Base-by-base conservation (phyloP, 2,888 invertebrate genomes). In the Harpalus rubripes region DNA sequence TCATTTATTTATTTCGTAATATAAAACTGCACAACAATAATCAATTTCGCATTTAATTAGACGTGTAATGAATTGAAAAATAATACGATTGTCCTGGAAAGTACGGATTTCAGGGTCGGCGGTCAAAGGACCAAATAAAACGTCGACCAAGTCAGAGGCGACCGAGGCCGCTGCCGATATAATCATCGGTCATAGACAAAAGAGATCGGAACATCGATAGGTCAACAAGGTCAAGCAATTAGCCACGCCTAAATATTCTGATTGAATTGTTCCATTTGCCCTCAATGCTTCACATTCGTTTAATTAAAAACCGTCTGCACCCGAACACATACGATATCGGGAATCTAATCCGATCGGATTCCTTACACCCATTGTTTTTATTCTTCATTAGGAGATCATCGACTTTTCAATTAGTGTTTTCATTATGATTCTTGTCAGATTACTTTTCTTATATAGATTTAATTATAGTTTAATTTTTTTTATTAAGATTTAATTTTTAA, bases 131-230 rank as follows among this genome's bases (percentile, higher is more conserved):
- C 39, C 68, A 68, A 39, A 68, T 39, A 68, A 65, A 68, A 68
- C 68, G 68, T 12, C 12, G n/a, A 63, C 26, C 18, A 10, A 12
- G 63, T 26, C 68, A 32, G 10, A 26, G 68, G 39, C 10, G 15
- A 7, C 59, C 59, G 18, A 59, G 18, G 32, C 32, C 63, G 63
- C 26, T 26, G 26, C n/a, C 39, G 39, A 26, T 68, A 68, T 68
- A 68, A 39, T 68, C 68, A 68, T 39, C 68, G 68, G 68, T 68
- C 68, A 68, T 68, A 68, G 68, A 68, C 68, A 68, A 68, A 39
- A 68, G 68, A 68, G 68, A 68, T 68, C 68, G 39, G 68, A 68
- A 41, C 68, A 68, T 32, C 68, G 68, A 68, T 68, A 68, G 39
- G 39, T 68, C 68, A 68, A 68, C 39, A 68, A 68, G 68, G 68